Percentiles rank a stretch among this genome's conserved stretches.
Conservation (phyloP, 2,113 vertebrate genomes). For the Leptobrachium ailaonicum region DNA sequence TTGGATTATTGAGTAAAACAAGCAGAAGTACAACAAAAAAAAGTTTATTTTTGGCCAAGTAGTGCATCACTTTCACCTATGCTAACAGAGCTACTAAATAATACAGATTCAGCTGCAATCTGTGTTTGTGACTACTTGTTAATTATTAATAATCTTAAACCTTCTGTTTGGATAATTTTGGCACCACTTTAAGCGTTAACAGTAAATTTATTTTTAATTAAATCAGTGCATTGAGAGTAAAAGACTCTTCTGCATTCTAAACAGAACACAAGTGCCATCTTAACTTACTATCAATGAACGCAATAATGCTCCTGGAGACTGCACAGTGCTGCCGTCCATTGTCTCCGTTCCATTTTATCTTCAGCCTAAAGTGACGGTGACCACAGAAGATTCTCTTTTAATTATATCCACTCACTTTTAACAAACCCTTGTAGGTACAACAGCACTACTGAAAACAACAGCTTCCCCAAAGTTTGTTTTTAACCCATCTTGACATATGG, state of each 20-base stretch:
- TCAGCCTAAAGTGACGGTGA: slow-evolving; percentile 39
- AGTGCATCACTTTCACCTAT: slow-evolving; percentile 68
- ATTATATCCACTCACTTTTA: slow-evolving; percentile 31
- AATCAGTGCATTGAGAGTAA: slow-evolving; percentile 68
- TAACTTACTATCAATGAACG: slow-evolving; percentile 61
- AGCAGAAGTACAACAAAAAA: neutral
- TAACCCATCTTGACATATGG: slow-evolving; percentile 13
- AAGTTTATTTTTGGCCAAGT: slow-evolving; percentile 58
- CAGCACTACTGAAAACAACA: neutral
- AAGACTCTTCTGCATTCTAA: slow-evolving; percentile 60
- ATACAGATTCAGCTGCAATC: slow-evolving; percentile 65
- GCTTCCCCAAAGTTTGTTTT: neutral
- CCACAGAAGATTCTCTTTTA: slow-evolving; percentile 49
- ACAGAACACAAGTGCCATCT: slow-evolving; percentile 60
- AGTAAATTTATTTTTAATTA: slow-evolving; percentile 82
- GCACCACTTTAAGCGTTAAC: slow-evolving; percentile 73
- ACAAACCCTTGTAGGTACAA: neutral
- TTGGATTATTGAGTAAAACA: no score
- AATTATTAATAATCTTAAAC: slow-evolving; percentile 79
- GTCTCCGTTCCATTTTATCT: slow-evolving; percentile 60
- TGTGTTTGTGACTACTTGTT: slow-evolving; percentile 63
- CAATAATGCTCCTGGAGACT: slow-evolving; percentile 59
- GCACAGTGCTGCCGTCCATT: slow-evolving; percentile 56
- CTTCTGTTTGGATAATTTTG: slow-evolving; percentile 70
- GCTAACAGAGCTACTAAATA: slow-evolving; percentile 71